Percentiles rank a stretch among this genome's conserved stretches.
Evolutionary conservation across 2,113 vertebrate genomes (phyloP).

Genomic region (Ptilorrhoa leucosticta): DNA sequence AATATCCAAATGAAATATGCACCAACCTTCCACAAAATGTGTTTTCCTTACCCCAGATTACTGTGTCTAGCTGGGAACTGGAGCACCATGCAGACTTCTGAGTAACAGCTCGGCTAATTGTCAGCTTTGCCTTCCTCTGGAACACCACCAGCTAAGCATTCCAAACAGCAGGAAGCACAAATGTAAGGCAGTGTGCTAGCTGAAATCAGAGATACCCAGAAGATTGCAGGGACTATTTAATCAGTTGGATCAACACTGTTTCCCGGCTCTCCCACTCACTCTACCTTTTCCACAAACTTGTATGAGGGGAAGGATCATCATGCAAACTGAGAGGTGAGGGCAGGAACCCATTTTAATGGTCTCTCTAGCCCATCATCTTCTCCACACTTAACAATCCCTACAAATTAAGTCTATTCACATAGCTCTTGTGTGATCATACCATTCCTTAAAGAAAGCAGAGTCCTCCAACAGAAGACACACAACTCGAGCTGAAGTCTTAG

Average conservation of each 20-base stretch:
- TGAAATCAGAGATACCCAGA: background rate
- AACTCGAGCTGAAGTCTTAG: background rate
- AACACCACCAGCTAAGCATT: background rate
- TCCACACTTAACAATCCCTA: background rate
- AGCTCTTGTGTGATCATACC: background rate
- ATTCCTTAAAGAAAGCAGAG: background rate
- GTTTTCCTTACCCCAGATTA: background rate
- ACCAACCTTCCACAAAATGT: background rate
- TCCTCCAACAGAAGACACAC: background rate
- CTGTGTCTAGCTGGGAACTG: background rate
- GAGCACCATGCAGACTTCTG: background rate
- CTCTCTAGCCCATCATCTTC: background rate
- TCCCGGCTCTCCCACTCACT: background rate
- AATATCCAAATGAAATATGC: background rate
- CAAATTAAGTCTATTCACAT: background rate
- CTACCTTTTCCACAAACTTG: background rate
- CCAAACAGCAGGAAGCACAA: background rate
- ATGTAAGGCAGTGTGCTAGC: background rate
- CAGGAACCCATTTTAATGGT: background rate
- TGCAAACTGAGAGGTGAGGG: background rate
- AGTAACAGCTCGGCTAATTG: background rate
- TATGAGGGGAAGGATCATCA: background rate
- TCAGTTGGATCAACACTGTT: fast-evolving
- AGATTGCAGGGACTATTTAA: background rate
- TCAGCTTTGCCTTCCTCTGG: conserved; percentile 3